Conservation (phyloP, 1,140 invertebrate species). For the Orchestia grillus region DNA sequence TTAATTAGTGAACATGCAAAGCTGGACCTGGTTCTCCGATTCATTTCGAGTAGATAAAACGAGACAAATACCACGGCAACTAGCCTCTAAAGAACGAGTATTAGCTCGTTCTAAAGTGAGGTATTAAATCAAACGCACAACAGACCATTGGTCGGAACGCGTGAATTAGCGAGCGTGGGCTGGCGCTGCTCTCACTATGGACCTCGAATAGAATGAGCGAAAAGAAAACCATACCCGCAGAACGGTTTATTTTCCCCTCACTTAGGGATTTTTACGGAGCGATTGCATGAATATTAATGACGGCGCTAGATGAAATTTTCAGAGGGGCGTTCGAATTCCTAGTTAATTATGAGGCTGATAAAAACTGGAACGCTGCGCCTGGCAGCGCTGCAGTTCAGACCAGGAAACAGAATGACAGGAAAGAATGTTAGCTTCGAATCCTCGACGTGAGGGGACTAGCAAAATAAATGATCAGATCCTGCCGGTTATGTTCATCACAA, state of each 20-base stretch:
- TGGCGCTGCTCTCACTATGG: too few species aligned
- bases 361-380: background rate
- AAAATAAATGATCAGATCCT: background rate
- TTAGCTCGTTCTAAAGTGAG: too few species aligned
- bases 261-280: background rate
- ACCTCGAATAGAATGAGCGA: too few species aligned
- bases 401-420: background rate
- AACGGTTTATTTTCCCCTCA: background rate
- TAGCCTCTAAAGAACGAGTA: too few species aligned
- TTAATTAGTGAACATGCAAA: too few species aligned
- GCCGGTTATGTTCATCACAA: background rate
- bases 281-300: background rate
- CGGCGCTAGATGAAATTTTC: background rate
- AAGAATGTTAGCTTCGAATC: background rate
- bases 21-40: too few species aligned
- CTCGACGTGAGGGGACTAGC: background rate
- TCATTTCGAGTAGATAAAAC: too few species aligned
- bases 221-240: background rate
- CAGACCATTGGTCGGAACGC: too few species aligned
- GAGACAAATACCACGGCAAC: too few species aligned
- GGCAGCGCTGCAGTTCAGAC: background rate
- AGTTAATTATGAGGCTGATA: background rate
- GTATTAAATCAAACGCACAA: too few species aligned
- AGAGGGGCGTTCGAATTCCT: background rate
- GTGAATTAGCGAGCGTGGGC: too few species aligned